Conservation (phyloP, 2,888 invertebrate species). For the Willowsia nigromaculata region DNA sequence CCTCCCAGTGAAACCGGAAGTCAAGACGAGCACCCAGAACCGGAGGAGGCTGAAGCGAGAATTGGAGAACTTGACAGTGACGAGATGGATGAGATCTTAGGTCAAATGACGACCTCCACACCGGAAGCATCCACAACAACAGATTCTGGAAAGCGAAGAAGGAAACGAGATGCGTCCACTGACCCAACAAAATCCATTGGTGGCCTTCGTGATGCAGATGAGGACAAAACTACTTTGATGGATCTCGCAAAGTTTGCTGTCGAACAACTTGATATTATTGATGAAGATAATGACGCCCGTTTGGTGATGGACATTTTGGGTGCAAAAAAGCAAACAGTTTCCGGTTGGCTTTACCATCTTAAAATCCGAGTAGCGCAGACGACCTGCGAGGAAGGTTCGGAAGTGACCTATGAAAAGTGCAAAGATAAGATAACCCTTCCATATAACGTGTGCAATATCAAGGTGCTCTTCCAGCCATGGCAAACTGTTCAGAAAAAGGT, state of each 20-base stretch:
- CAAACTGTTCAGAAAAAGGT: conserved; percentile 77
- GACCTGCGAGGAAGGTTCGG: conserved; percentile 80
- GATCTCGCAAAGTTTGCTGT: conserved; percentile 82
- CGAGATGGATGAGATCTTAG: conserved; percentile 61
- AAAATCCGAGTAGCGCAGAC: conserved; percentile 82
- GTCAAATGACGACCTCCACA: conserved; percentile 2
- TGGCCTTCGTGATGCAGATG: conserved; percentile 75
- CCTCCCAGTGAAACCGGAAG: conserved; percentile 80
- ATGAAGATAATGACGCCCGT: conserved; percentile 82
- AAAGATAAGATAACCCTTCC: conserved; percentile 72
- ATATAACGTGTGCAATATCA: conserved; percentile 74
- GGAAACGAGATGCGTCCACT: not conserved
- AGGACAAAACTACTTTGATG: conserved; percentile 79
- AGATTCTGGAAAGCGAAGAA: not conserved
- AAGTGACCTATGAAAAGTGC: conserved; percentile 70
- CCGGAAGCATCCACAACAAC: conserved; percentile 17
- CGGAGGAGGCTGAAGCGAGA: conserved; percentile 80
- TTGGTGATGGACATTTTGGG: conserved; percentile 81
- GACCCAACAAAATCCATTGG: conserved; percentile 69
- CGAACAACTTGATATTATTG: conserved; percentile 82
- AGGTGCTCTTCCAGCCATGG: conserved; percentile 78
- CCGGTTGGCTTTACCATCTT: conserved; percentile 84
- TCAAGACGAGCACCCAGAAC: conserved; percentile 79
- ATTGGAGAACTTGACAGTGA: conserved; percentile 79
- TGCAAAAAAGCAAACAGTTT: conserved; percentile 82